Base-by-base conservation (phyloP, 2,113 vertebrate genomes). In the Tragelaphus buxtoni region DNA sequence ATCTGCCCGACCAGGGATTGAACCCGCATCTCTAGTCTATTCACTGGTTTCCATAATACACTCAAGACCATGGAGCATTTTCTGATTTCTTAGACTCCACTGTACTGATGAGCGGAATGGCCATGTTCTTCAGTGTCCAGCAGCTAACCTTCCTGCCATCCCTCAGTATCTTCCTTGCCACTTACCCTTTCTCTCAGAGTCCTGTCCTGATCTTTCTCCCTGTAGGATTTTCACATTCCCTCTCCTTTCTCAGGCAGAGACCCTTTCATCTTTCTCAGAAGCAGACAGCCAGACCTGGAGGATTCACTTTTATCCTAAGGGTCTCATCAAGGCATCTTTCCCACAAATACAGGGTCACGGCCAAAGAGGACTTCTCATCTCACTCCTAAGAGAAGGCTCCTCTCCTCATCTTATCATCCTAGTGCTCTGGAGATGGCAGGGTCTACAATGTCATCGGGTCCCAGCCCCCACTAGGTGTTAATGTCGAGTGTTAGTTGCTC, bases 41-140 rank as follows among this genome's bases (percentile, higher is more conserved):
- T 42, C 2, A 26, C 39, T 22, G 3, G 51, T 56, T 90, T 94
- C 81, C 39, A 13, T 14, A 53, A 56, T 10, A 49, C 22, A 24
- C 10, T 2, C 42, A 35, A 0, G 1, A 20, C 11, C 20, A 7
- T 2, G 2, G 4, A 72, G 28, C 39, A 45, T 56, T 35, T 61
- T 47, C 51, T 56, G 45, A 63, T 26, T 20, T 55, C 81, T 53
- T 72, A 30, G 32, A 14, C 39, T 79, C 77, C n/a, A 3, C 9
- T 30, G 9, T 39, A 5, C 16, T 30, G 17, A 61, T 79, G 65
- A 69, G 65, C 9, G 0, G n/a, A 39, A 39, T 42, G 39, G 26
- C 32, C 74, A 10, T 12, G 16, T 55, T 12, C 30, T 53, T 1
- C 2, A 18, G 4, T 51, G 7, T 28, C 28, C 35, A 26, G 20